These are phyloP conservation scores for Tolypeutes matacus DNA, from an alignment of 2,797 vertebrate species.

Conservation along the genomic window DNA sequence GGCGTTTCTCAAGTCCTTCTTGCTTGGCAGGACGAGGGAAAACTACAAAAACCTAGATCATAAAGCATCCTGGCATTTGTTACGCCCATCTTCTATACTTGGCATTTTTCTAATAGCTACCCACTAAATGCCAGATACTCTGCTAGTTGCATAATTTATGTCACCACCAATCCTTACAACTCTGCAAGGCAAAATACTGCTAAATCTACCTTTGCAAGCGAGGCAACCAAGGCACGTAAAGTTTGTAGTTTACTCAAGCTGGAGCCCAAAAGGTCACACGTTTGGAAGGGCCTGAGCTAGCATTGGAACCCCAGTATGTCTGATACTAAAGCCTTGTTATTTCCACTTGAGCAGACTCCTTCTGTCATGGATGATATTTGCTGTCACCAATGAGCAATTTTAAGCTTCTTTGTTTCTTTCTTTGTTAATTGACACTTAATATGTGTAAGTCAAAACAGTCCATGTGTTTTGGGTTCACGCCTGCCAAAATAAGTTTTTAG, in stretches of 20 bases:
- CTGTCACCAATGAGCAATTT: neutral
- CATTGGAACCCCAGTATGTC: neutral
- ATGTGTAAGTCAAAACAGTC: neutral
- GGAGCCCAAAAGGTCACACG: neutral
- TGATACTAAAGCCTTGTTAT: neutral
- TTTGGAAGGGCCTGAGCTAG: neutral
- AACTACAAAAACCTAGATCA: neutral
- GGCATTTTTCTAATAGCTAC: conserved; percentile 53
- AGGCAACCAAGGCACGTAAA: neutral
- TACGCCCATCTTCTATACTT: neutral
- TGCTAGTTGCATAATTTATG: conserved; percentile 13
- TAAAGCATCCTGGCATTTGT: neutral
- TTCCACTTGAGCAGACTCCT: neutral
- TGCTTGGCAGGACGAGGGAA: neutral
- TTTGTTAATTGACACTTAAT: neutral
- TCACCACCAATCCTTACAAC: neutral
- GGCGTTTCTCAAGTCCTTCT: neutral
- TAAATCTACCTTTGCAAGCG: neutral
- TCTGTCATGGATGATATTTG: neutral
- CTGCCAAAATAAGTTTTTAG: conserved; percentile 8
- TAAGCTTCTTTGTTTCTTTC: conserved; percentile 19
- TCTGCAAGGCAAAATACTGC: neutral
- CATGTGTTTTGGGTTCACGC: neutral
- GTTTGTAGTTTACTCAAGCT: neutral
- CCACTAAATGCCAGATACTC: neutral